Evolutionary conservation across 1,140 invertebrate species (phyloP), one percentile per base, ranked within the genome.

Genomic region (Dinoponera quadriceps): DNA sequence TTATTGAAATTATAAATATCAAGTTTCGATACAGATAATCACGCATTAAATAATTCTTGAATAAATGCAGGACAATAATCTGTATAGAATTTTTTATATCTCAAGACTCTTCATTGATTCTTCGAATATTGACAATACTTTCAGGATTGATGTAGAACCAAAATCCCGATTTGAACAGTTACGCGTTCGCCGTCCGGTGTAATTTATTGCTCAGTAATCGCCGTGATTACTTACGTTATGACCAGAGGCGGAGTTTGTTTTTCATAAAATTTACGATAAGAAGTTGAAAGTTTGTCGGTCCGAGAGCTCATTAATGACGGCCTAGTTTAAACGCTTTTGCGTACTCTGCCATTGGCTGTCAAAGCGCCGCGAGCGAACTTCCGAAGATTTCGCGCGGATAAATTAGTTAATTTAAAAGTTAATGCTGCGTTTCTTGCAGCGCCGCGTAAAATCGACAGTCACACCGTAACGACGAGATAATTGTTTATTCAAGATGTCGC

Each of bases 331-430:
- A 69, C 29, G 33, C 62, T 78, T 55, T 29, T 55, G 33, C 25
- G 44, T 20, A 78, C 11, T 16, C 4, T 66, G 49, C 49, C 33
- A 69, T 69, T 55, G 63, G 65, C 18, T 78, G 49, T 78, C 75
- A 38, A 68, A 78, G 22, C 22, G 63, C 27, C 68, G 27, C n/a
- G 49, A 55, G 27, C 33, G 33, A 69, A 55, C 63, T 68, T 55
- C 1, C 33, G 49, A 44, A 55, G 29, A 18, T 68, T 69, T 57
- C n/a, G 18, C 18, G 1, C 38, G 49, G 25, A n/a, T 57, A 44
- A 78, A 78, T 78, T 78, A 44, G 22, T 57, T 78, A n/a, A 68
- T 66, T 77, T 77, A 44, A 69, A 78, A 78, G 62, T 78, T 78
- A 68, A 44, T 11, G 18, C 13, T 20, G 16, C 7, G 38, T 44